Base-by-base conservation (phyloP, 2,797 vertebrate genomes). In the Otus scops region DNA sequence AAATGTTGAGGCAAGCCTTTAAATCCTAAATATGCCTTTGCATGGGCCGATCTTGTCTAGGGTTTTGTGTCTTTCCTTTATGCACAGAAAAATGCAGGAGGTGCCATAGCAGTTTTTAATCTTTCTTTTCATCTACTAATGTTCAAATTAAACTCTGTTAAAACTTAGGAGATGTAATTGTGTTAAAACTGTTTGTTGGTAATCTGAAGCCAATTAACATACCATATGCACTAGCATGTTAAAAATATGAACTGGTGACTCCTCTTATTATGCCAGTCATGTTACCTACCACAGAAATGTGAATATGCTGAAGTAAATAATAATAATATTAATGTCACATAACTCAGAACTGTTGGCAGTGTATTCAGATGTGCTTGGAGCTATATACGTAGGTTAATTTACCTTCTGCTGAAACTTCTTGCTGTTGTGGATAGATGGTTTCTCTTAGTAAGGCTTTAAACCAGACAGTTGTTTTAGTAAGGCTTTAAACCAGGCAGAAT, bases 1-100 rank as follows among this genome's bases (percentile, higher is more conserved):
- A 91, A 87, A 95, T 93, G 93, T 94, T 92, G 85, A 92, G 70
- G 90, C 96, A 94, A 93, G 94, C 91, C 96, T 96, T 97, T 96
- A 96, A 97, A 95, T 95, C 93, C 95, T 92, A 92, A 97, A 96
- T 80, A 43, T 10, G 38, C 50, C 23, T 71, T 71, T 89, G 86
- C 60, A 20, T 71, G 48, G 85, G 84, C 69, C 0, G 0, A 10
- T 59, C 77, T 82, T 69, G n/a, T 76, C 47, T 65, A 41, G 27
- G 30, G n/a, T 32, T 76, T 69, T 85, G n/a, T 73, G 24, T 2
- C 61, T 88, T 93, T 81, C 41, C 34, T 45, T 76, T 70, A 59
- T 34, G 59, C 70, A 48, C 50, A 39, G 54, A 51, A 77, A 88
- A 91, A 80, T 56, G 23, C 24, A 73, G 51, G 20, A 59, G 24